Evolutionary conservation across 2,113 vertebrate species (phyloP).

Genomic region (Plestiodon gilberti): DNA sequence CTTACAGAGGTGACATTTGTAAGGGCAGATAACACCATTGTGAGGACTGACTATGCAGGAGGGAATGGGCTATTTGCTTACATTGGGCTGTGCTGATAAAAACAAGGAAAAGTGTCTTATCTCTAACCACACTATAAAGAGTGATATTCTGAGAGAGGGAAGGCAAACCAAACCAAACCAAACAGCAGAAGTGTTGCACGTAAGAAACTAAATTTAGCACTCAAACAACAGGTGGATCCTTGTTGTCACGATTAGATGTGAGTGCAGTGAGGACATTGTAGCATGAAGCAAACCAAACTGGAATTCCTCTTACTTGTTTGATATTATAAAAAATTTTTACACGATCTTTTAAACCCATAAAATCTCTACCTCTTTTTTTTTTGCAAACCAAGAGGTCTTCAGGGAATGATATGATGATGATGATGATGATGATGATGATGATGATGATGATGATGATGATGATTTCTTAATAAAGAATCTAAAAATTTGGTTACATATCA

Average conservation of each 20-base stretch:
- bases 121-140: background rate
- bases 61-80: background rate
- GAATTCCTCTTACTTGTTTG: no score
- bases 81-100: background rate
- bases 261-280: background rate
- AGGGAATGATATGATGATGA: no score
- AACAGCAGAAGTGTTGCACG: background rate
- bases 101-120: background rate
- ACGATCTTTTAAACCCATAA: no score
- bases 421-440: no score
- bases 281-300: background rate
- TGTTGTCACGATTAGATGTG: background rate
- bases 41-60: background rate
- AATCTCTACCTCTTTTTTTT: no score
- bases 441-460: no score
- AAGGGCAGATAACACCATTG: background rate
- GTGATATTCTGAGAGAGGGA: background rate
- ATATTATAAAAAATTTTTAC: no score
- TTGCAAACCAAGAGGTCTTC: no score
- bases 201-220: background rate
- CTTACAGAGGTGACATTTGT: background rate
- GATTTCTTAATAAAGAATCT: no score
- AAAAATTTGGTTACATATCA: no score
- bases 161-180: no score
- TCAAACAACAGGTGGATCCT: background rate